Conservation (phyloP, 2,113 vertebrate species). For the Chionomys nivalis region DNA sequence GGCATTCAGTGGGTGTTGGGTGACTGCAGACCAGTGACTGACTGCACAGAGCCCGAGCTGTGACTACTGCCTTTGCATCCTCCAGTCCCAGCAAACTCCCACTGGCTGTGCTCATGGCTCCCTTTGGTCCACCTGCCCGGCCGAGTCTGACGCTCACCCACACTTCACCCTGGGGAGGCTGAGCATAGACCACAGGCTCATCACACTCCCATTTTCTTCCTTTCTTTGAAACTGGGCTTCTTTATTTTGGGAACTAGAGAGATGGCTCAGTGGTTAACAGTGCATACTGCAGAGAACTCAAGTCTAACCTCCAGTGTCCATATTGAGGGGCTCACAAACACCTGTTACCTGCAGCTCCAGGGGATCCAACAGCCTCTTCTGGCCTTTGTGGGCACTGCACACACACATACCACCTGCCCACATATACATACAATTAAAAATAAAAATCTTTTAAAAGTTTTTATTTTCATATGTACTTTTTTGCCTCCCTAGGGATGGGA, state of each 20-base stretch:
- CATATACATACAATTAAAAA: background rate
- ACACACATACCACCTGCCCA: background rate
- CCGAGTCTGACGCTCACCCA: too few relatives aligned
- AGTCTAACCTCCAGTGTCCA: background rate
- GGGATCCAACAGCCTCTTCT: background rate
- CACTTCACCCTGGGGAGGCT: background rate
- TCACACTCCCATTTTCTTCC: background rate
- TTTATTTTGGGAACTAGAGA: background rate
- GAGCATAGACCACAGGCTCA: background rate
- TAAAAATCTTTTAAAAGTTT: background rate
- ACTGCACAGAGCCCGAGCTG: background rate
- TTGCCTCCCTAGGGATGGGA: background rate
- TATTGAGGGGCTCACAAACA: background rate
- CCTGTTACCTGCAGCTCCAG: background rate
- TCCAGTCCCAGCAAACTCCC: background rate
- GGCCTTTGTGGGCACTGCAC: background rate
- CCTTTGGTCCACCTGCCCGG: background rate
- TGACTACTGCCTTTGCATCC: background rate
- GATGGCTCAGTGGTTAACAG: background rate
- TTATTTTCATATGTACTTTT: background rate
- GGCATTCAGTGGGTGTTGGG: accelerated
- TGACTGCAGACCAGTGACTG: background rate
- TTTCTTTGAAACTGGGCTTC: background rate
- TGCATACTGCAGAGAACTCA: background rate
- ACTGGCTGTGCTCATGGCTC: background rate